These are phyloP conservation scores for Hydrochoerus hydrochaeris DNA, from an alignment of 2,113 vertebrate genomes.

Conservation along the genomic window DNA sequence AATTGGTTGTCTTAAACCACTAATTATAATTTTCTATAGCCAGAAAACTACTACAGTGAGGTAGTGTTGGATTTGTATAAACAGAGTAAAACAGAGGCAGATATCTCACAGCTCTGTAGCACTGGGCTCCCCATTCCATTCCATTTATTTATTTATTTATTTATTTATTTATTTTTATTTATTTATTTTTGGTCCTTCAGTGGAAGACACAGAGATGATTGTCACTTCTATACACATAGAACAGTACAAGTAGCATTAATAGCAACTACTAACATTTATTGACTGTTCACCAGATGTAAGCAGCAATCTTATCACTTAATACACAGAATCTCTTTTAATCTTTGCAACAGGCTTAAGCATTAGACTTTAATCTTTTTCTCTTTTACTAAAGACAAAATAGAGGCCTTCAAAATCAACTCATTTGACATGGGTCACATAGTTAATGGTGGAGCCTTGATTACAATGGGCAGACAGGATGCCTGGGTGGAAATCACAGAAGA, in stretches of 20 bases:
- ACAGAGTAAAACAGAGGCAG: not conserved
- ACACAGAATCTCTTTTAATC: not conserved
- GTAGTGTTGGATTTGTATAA: not conserved
- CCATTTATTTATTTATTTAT: no score
- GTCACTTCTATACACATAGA: not conserved
- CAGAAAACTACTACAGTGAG: not conserved
- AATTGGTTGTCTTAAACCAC: not conserved
- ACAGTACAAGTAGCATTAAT: not conserved
- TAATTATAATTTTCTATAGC: not conserved
- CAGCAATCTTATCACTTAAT: not conserved
- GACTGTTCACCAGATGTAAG: not conserved
- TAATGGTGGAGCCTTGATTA: not conserved
- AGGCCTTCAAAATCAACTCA: not conserved
- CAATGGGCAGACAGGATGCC: no score
- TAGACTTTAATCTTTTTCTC: not conserved
- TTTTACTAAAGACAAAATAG: not conserved
- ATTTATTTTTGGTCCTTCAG: not conserved
- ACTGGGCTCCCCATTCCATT: not conserved
- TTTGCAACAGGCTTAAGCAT: not conserved
- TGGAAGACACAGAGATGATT: not conserved
- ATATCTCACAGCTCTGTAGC: accelerated
- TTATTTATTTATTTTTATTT: no score
- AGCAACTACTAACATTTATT: not conserved
- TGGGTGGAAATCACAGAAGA: not conserved
- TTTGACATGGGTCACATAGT: not conserved